phyloP scores from a whole-genome alignment of 2,113 vertebrate genomes.

The Toxotes chatareus region DNA sequence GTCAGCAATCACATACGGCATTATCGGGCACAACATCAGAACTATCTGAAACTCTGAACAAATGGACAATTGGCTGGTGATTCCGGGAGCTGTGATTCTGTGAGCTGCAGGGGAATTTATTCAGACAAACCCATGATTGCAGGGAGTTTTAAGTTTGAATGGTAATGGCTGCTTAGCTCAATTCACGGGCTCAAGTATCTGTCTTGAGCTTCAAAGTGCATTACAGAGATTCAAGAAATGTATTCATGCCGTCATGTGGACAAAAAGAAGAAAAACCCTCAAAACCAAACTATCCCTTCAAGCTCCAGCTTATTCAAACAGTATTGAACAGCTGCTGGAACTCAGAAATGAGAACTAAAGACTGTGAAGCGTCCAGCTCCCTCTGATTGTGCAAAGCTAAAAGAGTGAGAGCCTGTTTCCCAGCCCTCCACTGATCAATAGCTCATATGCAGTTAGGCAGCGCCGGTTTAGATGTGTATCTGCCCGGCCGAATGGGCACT shows the following conservation, averaged over 20 bases:
- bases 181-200: neutral
- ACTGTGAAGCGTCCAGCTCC: slow-evolving; percentile 16
- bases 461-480: slow-evolving; percentile 20
- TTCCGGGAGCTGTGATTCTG: neutral
- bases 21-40: neutral
- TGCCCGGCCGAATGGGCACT: slow-evolving; percentile 10
- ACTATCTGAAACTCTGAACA: neutral
- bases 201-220: neutral
- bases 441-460: slow-evolving; percentile 50
- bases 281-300: neutral
- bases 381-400: slow-evolving; percentile 44
- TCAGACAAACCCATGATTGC: neutral
- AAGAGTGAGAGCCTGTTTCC: slow-evolving; percentile 19
- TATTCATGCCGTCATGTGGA: neutral
- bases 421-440: slow-evolving; percentile 54
- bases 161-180: neutral
- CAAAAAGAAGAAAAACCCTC: slow-evolving; percentile 2
- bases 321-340: slow-evolving; percentile 18
- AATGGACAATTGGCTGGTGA: neutral
- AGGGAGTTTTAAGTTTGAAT: neutral
- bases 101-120: neutral
- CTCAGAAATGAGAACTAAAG: slow-evolving; percentile 28
- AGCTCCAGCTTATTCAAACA: slow-evolving; percentile 1
- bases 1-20: neutral
- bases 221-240: neutral